phyloP scores from a whole-genome alignment of 1,140 invertebrate species.

The Steinernema feltiae region DNA sequence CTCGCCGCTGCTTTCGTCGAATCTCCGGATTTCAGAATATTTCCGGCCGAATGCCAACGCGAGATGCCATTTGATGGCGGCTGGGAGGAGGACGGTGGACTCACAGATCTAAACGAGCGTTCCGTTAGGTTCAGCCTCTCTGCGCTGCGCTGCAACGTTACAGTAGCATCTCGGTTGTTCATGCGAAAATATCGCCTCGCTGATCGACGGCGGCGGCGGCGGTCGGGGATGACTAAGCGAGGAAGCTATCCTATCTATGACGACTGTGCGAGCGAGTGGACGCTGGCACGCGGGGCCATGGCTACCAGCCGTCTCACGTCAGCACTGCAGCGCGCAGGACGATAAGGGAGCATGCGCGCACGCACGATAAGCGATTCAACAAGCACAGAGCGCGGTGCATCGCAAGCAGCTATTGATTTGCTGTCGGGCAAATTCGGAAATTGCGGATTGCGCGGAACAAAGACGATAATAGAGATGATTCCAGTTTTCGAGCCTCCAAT shows the following conservation, averaged over 20 bases:
- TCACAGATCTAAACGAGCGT: too few relatives aligned
- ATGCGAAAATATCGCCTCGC: background rate
- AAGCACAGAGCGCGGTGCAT: background rate
- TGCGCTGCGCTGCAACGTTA: too few relatives aligned
- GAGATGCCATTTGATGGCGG: background rate
- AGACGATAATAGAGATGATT: too few relatives aligned
- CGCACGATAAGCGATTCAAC: conserved; percentile 6
- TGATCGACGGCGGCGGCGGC: background rate
- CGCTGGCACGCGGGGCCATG: background rate
- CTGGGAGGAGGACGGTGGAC: too few relatives aligned
- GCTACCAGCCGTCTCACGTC: background rate
- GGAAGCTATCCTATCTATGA: background rate
- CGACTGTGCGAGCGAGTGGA: background rate
- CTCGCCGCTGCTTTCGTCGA: background rate
- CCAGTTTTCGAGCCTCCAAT: too few relatives aligned
- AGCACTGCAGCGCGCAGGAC: background rate
- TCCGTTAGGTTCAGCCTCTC: too few relatives aligned
- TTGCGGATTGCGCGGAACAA: background rate
- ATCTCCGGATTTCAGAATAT: background rate
- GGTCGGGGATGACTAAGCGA: background rate
- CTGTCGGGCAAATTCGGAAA: background rate
- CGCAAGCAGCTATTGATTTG: background rate
- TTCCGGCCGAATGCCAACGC: background rate
- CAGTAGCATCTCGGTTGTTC: background rate
- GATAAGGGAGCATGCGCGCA: conserved; percentile 2